A percentile compares a stretch with the other conserved stretches of the same genome.
phyloP scores from a whole-genome alignment of 2,888 invertebrate species.

The Apamea crenata region DNA sequence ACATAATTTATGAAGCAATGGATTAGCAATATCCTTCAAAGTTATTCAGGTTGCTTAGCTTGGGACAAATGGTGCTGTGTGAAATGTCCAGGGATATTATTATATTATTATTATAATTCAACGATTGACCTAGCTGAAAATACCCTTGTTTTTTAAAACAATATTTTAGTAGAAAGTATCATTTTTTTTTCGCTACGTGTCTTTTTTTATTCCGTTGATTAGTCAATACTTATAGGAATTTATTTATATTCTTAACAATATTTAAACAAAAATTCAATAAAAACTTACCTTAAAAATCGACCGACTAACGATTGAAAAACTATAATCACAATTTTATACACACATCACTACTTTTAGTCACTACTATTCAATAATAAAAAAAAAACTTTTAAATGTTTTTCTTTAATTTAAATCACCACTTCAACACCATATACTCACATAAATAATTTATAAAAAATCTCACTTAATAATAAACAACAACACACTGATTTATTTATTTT shows the following conservation, averaged over 20 bases:
- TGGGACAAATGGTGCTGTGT: too few relatives aligned
- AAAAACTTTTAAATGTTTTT: neutral
- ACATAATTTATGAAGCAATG: too few relatives aligned
- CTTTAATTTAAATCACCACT: neutral
- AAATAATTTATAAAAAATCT: neutral
- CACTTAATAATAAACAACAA: slow-evolving; percentile 4
- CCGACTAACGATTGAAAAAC: neutral
- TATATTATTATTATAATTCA: too few relatives aligned
- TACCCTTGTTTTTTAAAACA: too few relatives aligned
- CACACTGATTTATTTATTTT: neutral
- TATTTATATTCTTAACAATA: too few relatives aligned
- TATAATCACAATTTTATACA: slow-evolving; percentile 3
- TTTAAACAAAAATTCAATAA: neutral
- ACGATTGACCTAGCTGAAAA: too few relatives aligned
- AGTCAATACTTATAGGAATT: too few relatives aligned
- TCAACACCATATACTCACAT: neutral
- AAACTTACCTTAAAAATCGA: slow-evolving; percentile 39
- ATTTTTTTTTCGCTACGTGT: too few relatives aligned
- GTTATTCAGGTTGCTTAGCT: too few relatives aligned
- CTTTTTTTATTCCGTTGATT: neutral
- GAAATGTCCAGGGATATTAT: too few relatives aligned
- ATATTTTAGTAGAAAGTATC: too few relatives aligned
- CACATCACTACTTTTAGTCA: slow-evolving; percentile 41
- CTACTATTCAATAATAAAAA: neutral
- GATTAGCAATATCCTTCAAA: neutral